Base-by-base conservation (phyloP, 2,888 invertebrate genomes). In the Tuta absoluta region DNA sequence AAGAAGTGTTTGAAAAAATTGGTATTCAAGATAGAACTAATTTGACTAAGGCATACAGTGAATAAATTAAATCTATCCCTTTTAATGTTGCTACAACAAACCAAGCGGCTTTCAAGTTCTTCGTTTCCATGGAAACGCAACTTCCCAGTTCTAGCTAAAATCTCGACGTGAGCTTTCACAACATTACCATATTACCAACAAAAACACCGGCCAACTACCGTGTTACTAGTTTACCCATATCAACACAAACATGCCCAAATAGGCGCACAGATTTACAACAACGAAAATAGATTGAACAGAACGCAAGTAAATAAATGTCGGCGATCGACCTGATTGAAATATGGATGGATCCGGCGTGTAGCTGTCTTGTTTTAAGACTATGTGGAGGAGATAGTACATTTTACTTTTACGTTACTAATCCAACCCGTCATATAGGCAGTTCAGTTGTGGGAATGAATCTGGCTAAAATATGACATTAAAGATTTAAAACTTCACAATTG, bases 241-340 rank as follows among this genome's bases (percentile, higher is more conserved):
- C 79, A 83, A 85, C 79, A 84, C 78, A 80, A 83, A 81, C 70
- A 77, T 74, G 71, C 78, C 85, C 80, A 82, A 86, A 88, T 85
- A 86, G 79, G 87, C 76, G 72, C 78, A 79, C 74, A 76, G 81
- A 80, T 84, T 84, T 81, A 83, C 81, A 77, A 69, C 63, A 67
- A 77, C 85, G 69, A 77, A 86, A 88, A 88, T 88, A 88, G 86
- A 85, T 74, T 73, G 74, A 74, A 85, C 83, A 79, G 75, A 64
- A 68, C 71, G 68, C 67, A 77, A 82, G 82, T 83, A 84, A 86
- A 84, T 85, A 83, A 81, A 80, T 80, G 85, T 84, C 82, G 79
- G 85, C 75, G 77, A 77, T 78, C 75, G 75, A 71, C 75, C 75
- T 83, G 87, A 88, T 84, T 87, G 87, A 88, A 87, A 85, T 88